Percentiles rank a stretch among this genome's conserved stretches.
Conservation (phyloP, 2,113 vertebrate genomes). For the Ranitomeya imitator region DNA sequence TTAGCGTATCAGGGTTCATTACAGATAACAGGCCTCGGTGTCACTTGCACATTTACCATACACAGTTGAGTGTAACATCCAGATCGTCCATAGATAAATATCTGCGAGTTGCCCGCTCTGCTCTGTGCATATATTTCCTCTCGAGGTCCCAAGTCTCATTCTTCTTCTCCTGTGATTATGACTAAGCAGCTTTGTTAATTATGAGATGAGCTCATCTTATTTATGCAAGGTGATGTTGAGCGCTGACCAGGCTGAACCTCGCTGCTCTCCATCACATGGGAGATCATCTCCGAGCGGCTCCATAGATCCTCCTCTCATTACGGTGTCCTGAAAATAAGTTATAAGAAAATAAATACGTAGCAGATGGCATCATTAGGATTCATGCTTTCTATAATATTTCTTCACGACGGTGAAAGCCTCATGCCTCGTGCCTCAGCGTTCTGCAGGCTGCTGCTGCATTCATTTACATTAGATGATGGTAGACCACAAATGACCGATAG, state of each 20-base stretch:
- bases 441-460: background rate
- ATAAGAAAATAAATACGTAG: background rate
- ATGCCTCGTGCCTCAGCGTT: background rate
- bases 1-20: background rate
- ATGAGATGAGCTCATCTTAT: conserved; percentile 29
- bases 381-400: background rate
- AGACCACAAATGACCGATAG: background rate
- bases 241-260: conserved; percentile 10
- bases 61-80: background rate
- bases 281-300: background rate
- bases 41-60: background rate
- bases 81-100: background rate
- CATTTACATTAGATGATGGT: background rate
- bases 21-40: background rate
- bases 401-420: background rate
- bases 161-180: conserved; percentile 29
- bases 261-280: background rate
- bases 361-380: conserved; percentile 9
- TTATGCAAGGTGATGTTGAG: conserved; percentile 20
- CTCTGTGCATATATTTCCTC: background rate
- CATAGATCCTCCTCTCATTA: conserved; percentile 2
- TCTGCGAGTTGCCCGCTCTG: no score
- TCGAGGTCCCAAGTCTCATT: background rate
- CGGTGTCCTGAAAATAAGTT: background rate
- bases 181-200: conserved; percentile 44